These are phyloP conservation scores for Microctonus aethiopoides DNA, from an alignment of 2,888 invertebrate species.

Conservation along the genomic window DNA sequence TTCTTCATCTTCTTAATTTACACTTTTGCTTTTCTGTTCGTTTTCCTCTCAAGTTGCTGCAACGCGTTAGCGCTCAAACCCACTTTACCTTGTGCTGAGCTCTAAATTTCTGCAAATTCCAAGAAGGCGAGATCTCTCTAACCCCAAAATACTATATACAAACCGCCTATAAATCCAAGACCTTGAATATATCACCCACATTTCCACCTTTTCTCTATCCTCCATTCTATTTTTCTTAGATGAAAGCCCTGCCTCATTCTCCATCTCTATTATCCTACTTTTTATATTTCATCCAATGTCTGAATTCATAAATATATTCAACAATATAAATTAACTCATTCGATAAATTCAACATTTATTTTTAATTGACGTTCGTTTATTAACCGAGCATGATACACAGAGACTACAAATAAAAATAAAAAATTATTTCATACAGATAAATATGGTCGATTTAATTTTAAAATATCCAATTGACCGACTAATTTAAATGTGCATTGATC, in stretches of 20 bases:
- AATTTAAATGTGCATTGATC: neutral
- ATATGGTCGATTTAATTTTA: too few species aligned
- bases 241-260: neutral
- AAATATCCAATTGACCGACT: neutral
- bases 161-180: conserved; percentile 40
- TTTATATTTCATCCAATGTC: conserved; percentile 26
- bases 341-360: too few species aligned
- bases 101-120: conserved; percentile 58
- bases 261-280: neutral
- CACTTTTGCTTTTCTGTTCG: conserved; percentile 37
- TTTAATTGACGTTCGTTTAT: too few species aligned
- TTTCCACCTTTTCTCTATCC: neutral
- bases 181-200: conserved; percentile 5
- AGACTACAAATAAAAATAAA: too few species aligned
- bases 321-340: too few species aligned
- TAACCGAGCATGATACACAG: too few species aligned
- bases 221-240: neutral
- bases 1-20: too few species aligned
- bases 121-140: conserved; percentile 41
- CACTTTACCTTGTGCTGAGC: conserved; percentile 44
- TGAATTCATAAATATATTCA: too few species aligned
- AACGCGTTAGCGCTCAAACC: conserved; percentile 30
- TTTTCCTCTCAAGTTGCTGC: conserved; percentile 25
- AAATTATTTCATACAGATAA: too few species aligned
- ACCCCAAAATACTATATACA: neutral